Base-by-base conservation (phyloP, 2,888 invertebrate species). In the Sinopyrophorus schimmeli region DNA sequence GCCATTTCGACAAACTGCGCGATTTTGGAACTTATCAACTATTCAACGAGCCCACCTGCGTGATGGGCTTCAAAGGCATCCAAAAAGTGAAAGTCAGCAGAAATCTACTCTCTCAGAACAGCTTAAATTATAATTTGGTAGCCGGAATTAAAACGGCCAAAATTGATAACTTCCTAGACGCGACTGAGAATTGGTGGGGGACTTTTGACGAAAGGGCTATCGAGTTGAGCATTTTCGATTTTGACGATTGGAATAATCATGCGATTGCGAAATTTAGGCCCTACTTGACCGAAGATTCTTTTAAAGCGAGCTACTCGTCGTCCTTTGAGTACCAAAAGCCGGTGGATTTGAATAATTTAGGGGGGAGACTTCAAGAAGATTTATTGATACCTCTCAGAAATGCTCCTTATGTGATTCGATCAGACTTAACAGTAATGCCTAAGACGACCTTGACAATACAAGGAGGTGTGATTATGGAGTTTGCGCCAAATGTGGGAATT, bases 231-330 rank as follows among this genome's bases (percentile, higher is more conserved):
- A 95, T 98, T 63, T 97, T 98, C 69, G 98, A 98, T 74, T 97
- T 99, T 73, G 96, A 99, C 70, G 97, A 98, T 70, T 99, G 99
- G 98, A 99, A 99, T 70, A 92, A 94, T 72, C 95, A 93, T 70
- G 96, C 96, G 0, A 83, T 96, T 38, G 97, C 96, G 0, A 81
- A 86, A 7, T 99, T 88, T 71, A 80, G 86, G 41, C 99, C 98
- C 0, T 98, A 85, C 71, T 79, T 96, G 46, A 80, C 87, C 0
- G 86, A 86, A 66, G 86, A 91, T 57, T 78, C 80, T 34, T 82
- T 90, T 62, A 86, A 88, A 55, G 80, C 88, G 0, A 89, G 89
- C 59, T 77, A 88, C 16, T 91, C 91, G 0, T 79, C 84, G 1
- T 79, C 84, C 0, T 83, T 82, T 68, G 81, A 80, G 43, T 76